Conservation (phyloP, 2,888 invertebrate genomes). For the Philereme transversata region DNA sequence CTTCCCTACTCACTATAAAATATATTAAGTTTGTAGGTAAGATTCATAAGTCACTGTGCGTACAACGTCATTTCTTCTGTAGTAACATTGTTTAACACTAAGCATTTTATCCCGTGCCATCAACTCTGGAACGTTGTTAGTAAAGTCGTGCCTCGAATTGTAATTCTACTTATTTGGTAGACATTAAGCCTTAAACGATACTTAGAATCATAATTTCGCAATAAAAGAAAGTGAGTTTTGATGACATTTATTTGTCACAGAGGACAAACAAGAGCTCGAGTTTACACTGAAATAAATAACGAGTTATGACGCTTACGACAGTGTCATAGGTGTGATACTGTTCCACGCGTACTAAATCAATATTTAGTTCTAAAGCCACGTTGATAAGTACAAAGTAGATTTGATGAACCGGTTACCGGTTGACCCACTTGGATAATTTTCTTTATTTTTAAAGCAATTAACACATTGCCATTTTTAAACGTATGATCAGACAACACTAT, state of each 20-base stretch:
- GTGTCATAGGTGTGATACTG: too few species aligned
- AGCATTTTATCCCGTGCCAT: constrained; percentile 44
- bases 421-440: too few species aligned
- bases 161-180: constrained; percentile 38
- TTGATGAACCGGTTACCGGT: too few species aligned
- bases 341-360: too few species aligned
- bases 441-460: too few species aligned
- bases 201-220: constrained; percentile 34
- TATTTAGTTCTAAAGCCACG: too few species aligned
- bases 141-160: constrained; percentile 49
- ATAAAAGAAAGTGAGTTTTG: constrained; percentile 29
- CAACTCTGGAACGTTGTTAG: constrained; percentile 50
- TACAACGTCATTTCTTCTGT: constrained; percentile 41
- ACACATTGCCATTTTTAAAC: too few species aligned
- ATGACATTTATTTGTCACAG: not conserved
- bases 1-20: not conserved
- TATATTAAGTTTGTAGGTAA: not conserved
- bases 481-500: too few species aligned
- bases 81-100: constrained; percentile 35
- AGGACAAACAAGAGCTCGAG: too few species aligned
- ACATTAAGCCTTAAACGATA: constrained; percentile 37
- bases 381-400: too few species aligned
- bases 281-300: not conserved
- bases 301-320: not conserved
- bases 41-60: constrained; percentile 36